phyloP scores from a whole-genome alignment of 2,797 vertebrate species.

The Chiroxiphia lanceolata region DNA sequence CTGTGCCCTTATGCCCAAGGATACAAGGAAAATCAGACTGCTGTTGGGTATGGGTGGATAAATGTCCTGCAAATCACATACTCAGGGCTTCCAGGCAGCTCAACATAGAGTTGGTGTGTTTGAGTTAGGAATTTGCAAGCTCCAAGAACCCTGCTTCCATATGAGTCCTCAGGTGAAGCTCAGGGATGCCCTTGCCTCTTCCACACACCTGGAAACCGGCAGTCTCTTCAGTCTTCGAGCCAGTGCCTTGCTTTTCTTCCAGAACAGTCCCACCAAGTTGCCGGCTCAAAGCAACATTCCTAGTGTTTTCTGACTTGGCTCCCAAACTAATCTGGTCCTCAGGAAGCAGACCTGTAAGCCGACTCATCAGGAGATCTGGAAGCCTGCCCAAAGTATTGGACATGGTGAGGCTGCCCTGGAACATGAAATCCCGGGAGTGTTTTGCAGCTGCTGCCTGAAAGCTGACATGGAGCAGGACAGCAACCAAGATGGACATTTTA shows the following conservation, averaged over 20 bases:
- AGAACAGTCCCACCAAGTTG: neutral
- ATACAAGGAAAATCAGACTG: neutral
- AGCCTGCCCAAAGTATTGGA: neutral
- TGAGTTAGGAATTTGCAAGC: neutral
- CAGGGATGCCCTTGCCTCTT: neutral
- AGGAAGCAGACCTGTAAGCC: neutral
- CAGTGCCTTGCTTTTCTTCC: neutral
- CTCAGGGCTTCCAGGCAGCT: neutral
- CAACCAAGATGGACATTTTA: neutral
- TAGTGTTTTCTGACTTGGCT: neutral
- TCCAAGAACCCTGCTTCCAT: neutral
- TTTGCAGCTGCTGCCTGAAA: conserved; percentile 41
- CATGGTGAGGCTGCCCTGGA: neutral
- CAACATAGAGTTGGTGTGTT: neutral
- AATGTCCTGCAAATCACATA: neutral
- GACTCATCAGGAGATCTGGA: conserved; percentile 8
- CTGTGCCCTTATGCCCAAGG: neutral
- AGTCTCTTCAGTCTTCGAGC: neutral
- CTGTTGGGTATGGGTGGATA: rapidly evolving
- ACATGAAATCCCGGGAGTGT: conserved; percentile 1
- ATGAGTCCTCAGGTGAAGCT: neutral
- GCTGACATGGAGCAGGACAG: neutral
- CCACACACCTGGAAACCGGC: neutral
- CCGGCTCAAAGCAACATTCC: neutral
- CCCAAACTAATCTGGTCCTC: neutral